Evolutionary conservation across 2,797 vertebrate genomes (phyloP).

Genomic region (Microctenopoma stevenorrisi): DNA sequence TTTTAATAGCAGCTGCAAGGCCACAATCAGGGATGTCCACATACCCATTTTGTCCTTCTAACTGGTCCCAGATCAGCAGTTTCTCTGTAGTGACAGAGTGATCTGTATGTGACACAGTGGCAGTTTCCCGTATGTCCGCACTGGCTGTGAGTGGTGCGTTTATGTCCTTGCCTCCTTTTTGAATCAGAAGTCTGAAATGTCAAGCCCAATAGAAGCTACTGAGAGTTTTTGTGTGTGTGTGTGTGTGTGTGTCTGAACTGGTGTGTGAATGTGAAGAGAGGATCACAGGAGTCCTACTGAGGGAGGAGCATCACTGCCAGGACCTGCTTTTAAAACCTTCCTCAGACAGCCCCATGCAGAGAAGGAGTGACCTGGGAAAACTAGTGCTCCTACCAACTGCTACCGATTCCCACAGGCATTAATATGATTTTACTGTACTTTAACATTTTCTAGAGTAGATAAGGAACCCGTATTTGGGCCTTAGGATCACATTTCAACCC

Average conservation of each 20-base stretch:
- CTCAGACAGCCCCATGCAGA: constrained; percentile 78
- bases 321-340: constrained; percentile 76
- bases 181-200: constrained; percentile 57
- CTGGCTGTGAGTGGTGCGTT: constrained; percentile 31
- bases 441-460: constrained; percentile 18
- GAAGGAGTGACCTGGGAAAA: constrained; percentile 78
- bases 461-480: constrained; percentile 21
- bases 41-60: constrained; percentile 72
- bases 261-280: constrained; percentile 57
- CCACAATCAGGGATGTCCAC: constrained; percentile 68
- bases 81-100: constrained; percentile 30
- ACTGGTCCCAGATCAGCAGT: constrained; percentile 57
- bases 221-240: constrained; percentile 19
- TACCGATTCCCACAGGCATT: constrained; percentile 43
- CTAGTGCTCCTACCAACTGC: constrained; percentile 59
- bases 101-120: constrained; percentile 29
- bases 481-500: constrained; percentile 32
- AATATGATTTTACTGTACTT: constrained; percentile 19
- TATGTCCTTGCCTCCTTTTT: constrained; percentile 44
- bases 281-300: constrained; percentile 56
- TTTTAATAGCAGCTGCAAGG: constrained; percentile 74
- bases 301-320: constrained; percentile 74
- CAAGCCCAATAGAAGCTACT: constrained; percentile 42
- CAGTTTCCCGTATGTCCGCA: constrained; percentile 40
- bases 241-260: constrained; percentile 55